These are phyloP conservation scores for Sebastes matsubarae DNA, from an alignment of 2,797 vertebrate species.

Conservation along the genomic window DNA sequence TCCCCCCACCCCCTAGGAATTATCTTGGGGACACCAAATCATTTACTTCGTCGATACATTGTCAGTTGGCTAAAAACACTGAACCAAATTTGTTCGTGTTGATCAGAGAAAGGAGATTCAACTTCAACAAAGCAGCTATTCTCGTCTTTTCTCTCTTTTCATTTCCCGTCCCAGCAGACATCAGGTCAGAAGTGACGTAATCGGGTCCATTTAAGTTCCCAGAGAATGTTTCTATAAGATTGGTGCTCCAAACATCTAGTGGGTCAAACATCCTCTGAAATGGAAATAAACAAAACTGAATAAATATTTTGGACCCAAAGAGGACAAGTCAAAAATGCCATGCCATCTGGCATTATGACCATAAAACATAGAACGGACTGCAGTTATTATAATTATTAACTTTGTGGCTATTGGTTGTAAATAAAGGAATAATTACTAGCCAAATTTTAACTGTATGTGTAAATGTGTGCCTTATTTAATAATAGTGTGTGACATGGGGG, in stretches of 20 bases:
- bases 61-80: constrained; percentile 35
- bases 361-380: constrained; percentile 64
- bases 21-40: constrained; percentile 36
- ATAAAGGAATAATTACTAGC: constrained; percentile 89
- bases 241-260: constrained; percentile 63
- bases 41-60: constrained; percentile 43
- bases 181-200: constrained; percentile 29
- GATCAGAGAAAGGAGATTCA: constrained; percentile 31
- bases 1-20: constrained; percentile 37
- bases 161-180: constrained; percentile 33
- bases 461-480: constrained; percentile 92
- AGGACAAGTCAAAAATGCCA: constrained; percentile 46
- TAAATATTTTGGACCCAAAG: constrained; percentile 53
- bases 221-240: constrained; percentile 57
- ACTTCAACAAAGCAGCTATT: constrained; percentile 62
- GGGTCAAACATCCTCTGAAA: constrained; percentile 32
- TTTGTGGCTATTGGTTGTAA: constrained; percentile 86
- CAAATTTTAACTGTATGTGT: constrained; percentile 89
- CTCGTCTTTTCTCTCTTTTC: constrained; percentile 23
- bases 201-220: constrained; percentile 44
- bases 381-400: constrained; percentile 78
- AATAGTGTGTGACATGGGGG: constrained; percentile 81
- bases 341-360: constrained; percentile 30
- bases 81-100: constrained; percentile 21
- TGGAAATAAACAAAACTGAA: constrained; percentile 28